Percentiles rank a stretch among this genome's conserved stretches.
Evolutionary conservation across 2,888 invertebrate species (phyloP).

Genomic region (Masnerella sp.): DNA sequence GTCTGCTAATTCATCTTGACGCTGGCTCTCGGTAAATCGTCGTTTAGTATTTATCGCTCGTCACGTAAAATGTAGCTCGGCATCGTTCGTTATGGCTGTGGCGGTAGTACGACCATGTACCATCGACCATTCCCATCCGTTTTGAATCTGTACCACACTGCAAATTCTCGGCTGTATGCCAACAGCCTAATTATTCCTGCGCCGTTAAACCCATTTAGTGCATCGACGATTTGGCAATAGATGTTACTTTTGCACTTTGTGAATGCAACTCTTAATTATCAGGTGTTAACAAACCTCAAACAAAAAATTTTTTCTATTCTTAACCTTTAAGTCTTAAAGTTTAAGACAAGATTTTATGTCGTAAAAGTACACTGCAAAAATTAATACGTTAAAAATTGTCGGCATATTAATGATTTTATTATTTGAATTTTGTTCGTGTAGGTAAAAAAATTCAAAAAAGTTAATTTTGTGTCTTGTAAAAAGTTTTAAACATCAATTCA

Average conservation of each 20-base stretch:
- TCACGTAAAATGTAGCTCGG: conserved; percentile 57
- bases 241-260: conserved; percentile 64
- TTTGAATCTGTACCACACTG: conserved; percentile 67
- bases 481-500: no score
- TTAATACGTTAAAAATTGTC: no score
- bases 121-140: conserved; percentile 62
- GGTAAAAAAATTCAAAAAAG: no score
- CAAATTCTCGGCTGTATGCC: conserved; percentile 71
- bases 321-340: no score
- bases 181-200: conserved; percentile 75
- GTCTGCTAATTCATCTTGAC: conserved; percentile 53
- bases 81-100: conserved; percentile 66
- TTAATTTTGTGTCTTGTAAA: no score
- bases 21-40: conserved; percentile 51
- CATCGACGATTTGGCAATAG: conserved; percentile 73
- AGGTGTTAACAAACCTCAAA: conserved; percentile 25
- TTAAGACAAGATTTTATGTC: no score
- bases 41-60: conserved; percentile 64
- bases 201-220: conserved; percentile 74
- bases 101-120: conserved; percentile 47
- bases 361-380: no score
- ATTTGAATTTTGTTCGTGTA: no score
- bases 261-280: conserved; percentile 27
- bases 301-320: no score
- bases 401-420: no score